Conservation (phyloP, 2,797 vertebrate genomes). For the Clangula hyemalis region DNA sequence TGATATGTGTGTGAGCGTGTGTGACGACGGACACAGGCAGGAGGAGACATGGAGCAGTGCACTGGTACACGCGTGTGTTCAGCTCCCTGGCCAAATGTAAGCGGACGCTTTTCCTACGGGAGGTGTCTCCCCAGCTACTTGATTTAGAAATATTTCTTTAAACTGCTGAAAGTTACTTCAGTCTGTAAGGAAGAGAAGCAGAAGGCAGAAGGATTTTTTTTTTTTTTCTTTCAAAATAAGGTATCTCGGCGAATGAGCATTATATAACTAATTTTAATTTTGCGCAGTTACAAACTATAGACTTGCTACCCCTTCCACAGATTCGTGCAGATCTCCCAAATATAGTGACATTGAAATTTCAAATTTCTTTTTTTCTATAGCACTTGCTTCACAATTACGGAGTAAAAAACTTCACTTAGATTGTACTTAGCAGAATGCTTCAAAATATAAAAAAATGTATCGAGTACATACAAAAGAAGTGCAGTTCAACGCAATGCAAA, state of each 20-base stretch:
- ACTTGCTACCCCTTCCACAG: slow-evolving; percentile 24
- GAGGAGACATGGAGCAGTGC: background rate
- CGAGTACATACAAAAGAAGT: background rate
- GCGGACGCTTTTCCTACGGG: background rate
- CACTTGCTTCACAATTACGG: slow-evolving; percentile 41
- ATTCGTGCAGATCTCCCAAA: slow-evolving; percentile 33
- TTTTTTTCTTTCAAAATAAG: slow-evolving; percentile 22
- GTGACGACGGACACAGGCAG: background rate
- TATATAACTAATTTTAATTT: slow-evolving; percentile 35
- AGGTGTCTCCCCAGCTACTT: background rate
- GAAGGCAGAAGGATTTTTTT: slow-evolving; percentile 24
- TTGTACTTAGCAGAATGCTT: slow-evolving; percentile 35
- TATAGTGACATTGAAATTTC: slow-evolving; percentile 41
- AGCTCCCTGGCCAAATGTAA: background rate
- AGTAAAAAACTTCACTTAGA: slow-evolving; percentile 37
- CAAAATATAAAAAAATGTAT: background rate
- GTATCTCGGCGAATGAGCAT: background rate
- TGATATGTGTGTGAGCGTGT: background rate
- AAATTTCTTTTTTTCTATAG: background rate
- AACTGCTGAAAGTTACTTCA: background rate
- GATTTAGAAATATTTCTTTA: slow-evolving; percentile 26
- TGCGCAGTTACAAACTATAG: background rate
- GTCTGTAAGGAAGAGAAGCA: background rate
- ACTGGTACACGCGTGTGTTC: background rate
- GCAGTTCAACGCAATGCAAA: background rate